Evolutionary conservation across 1,140 invertebrate genomes (phyloP), one percentile per base, ranked within the genome.

Genomic region (Bathynomus jamesi): DNA sequence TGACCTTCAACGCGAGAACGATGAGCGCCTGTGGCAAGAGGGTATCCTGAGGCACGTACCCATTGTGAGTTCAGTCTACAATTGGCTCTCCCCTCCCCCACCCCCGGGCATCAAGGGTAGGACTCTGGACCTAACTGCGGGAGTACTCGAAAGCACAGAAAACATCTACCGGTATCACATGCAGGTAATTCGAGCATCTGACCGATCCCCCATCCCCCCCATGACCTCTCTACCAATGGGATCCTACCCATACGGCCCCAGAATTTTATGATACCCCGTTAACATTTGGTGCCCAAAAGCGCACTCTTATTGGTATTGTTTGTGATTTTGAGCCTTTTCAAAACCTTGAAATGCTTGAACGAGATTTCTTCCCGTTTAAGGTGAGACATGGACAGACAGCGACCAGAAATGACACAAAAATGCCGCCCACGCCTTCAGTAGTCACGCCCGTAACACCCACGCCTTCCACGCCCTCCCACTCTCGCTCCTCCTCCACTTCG

Each of bases 1-100:
- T 76, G 95, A 97, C 81, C 83, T 99, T 28, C 88, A 93, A 80
- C 89, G 91, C 69, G 94, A 96, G 84, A 92, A 90, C 65, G 90
- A 93, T 62, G 90, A 94, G 78, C 89, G 91, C 80, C 83, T 97
- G 7, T 92, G 92, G 89, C 93, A 98, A 81, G 95, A 98, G 83
- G 95, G 95, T 53, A 89, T 98, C 67, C 84, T 98, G 63, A 84
- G 95, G 64, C 93, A 96, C 76, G 91, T 98, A 40, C 95, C 95
- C 0, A 89, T 98, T 10, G 92, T 98, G 28, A 92, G 90, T 0
- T 91, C 92, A 28, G 88, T 98, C 40, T 72, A 85, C 46, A 86
- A 85, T 73, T 86, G 85, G 85, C 84, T 82, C 79, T 85, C 84
- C 7, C 85, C 85, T 91, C 91, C 89, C 89, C 90, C 75, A 89